Evolutionary conservation across 2,888 invertebrate species (phyloP).

Genomic region (Piscicola geometra): DNA sequence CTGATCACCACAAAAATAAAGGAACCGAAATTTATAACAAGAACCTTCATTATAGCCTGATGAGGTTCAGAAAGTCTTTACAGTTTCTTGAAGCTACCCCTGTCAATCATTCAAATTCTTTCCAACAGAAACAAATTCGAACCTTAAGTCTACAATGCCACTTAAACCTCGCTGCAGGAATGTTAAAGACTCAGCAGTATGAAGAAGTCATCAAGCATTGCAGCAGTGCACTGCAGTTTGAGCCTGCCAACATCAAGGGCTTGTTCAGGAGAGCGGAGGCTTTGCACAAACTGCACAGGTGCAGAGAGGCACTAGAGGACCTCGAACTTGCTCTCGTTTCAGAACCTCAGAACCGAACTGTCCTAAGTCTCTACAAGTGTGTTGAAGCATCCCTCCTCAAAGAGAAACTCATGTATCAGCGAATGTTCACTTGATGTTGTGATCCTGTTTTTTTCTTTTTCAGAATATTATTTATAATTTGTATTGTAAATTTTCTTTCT

Average conservation of each 20-base stretch:
- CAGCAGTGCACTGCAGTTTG: slow-evolving; percentile 68
- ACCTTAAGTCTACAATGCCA: slow-evolving; percentile 41
- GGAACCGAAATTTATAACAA: slow-evolving; percentile 41
- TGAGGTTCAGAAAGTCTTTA: slow-evolving; percentile 39
- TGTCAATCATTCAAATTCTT: background rate
- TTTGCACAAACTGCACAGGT: slow-evolving; percentile 38
- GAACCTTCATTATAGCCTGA: slow-evolving; percentile 40
- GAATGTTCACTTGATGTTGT: slow-evolving; percentile 39
- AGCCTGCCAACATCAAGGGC: slow-evolving; percentile 75
- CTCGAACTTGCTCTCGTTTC: slow-evolving; percentile 36
- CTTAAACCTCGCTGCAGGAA: slow-evolving; percentile 42
- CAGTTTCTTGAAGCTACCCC: slow-evolving; percentile 35
- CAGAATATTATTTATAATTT: too few species aligned
- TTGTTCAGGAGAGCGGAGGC: slow-evolving; percentile 75
- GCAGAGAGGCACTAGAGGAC: slow-evolving; percentile 39
- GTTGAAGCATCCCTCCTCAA: slow-evolving; percentile 37
- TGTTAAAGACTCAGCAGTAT: slow-evolving; percentile 66
- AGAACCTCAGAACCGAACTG: slow-evolving; percentile 42
- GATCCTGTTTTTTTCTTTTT: background rate
- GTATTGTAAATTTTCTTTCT: too few species aligned
- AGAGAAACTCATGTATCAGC: slow-evolving; percentile 43
- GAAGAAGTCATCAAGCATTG: slow-evolving; percentile 70
- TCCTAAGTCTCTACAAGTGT: slow-evolving; percentile 30
- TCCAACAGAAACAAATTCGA: slow-evolving; percentile 20
- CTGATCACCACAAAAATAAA: slow-evolving; percentile 43